Percentiles rank a stretch among this genome's conserved stretches.
These are phyloP conservation scores for Eristalis tenax DNA, from an alignment of 2,888 invertebrate species.

Conservation along the genomic window DNA sequence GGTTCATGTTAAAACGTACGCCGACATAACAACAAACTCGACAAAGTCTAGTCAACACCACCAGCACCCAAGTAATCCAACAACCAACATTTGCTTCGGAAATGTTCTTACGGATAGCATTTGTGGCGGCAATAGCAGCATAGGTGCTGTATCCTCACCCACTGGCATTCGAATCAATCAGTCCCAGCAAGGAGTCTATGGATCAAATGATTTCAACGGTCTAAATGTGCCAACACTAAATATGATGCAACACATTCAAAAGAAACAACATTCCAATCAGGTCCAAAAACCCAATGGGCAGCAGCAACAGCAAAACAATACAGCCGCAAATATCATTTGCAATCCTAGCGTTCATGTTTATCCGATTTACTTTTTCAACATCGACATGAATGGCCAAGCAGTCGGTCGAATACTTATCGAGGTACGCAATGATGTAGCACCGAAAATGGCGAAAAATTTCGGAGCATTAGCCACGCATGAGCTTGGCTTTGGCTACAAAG, in stretches of 20 bases:
- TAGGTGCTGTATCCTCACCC: conserved; percentile 30
- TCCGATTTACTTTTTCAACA: conserved; percentile 89
- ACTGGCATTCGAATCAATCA: conserved; percentile 44
- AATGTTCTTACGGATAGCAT: conserved; percentile 6
- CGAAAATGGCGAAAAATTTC: conserved; percentile 91
- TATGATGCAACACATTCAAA: conserved; percentile 70
- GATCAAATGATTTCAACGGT: conserved; percentile 71
- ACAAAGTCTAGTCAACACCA: conserved; percentile 74
- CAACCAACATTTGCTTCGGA: conserved; percentile 39
- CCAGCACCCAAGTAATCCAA: conserved; percentile 65
- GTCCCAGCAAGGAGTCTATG: conserved; percentile 40
- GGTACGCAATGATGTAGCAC: conserved; percentile 89
- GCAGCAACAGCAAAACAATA: conserved; percentile 58
- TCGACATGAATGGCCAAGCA: conserved; percentile 87
- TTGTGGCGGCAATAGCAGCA: not conserved
- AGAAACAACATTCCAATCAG: conserved; percentile 72
- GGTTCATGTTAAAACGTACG: conserved; percentile 74
- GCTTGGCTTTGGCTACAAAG: conserved; percentile 89
- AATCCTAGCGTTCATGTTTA: conserved; percentile 83
- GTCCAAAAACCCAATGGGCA: conserved; percentile 71
- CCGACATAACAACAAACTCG: conserved; percentile 76
- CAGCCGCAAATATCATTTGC: conserved; percentile 80
- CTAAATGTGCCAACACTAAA: conserved; percentile 70
- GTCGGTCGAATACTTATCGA: conserved; percentile 89
- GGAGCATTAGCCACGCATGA: conserved; percentile 87